Evolutionary conservation across 1,140 invertebrate species (phyloP).

Genomic region (Carcinoscorpius rotundicauda): DNA sequence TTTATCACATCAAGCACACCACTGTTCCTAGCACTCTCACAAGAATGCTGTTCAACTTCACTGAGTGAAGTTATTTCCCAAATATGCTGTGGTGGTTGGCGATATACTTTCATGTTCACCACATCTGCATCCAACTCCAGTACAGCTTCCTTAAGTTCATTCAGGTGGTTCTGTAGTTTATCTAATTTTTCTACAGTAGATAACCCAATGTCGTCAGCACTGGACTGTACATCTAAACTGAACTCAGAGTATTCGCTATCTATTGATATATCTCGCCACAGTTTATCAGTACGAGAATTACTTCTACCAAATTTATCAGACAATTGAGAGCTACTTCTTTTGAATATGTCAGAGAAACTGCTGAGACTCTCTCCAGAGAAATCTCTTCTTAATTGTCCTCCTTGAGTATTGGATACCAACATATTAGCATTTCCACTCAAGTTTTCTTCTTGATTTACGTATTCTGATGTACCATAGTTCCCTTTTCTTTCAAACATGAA

Average conservation of each 20-base stretch:
- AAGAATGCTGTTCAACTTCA: background rate
- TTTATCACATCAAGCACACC: background rate
- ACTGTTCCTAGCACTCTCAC: background rate
- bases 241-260: conserved; percentile 1
- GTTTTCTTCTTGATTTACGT: no score
- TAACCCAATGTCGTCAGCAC: background rate
- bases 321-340: background rate
- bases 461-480: background rate
- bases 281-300: no score
- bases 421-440: background rate
- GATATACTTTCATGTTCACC: conserved; percentile 2
- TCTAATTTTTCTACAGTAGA: background rate
- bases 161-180: background rate
- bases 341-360: background rate
- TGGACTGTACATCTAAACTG: background rate
- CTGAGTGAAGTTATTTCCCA: background rate
- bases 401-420: background rate
- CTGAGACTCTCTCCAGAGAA: conserved; percentile 2
- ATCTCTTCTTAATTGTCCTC: background rate
- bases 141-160: conserved; percentile 2
- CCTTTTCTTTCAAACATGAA: background rate
- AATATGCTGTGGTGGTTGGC: background rate
- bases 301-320: background rate
- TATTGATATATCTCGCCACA: background rate
- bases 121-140: background rate